A percentile compares a stretch with the other conserved stretches of the same genome.
Conservation (phyloP, 1,140 invertebrate species). For the Anastatus disparis region DNA sequence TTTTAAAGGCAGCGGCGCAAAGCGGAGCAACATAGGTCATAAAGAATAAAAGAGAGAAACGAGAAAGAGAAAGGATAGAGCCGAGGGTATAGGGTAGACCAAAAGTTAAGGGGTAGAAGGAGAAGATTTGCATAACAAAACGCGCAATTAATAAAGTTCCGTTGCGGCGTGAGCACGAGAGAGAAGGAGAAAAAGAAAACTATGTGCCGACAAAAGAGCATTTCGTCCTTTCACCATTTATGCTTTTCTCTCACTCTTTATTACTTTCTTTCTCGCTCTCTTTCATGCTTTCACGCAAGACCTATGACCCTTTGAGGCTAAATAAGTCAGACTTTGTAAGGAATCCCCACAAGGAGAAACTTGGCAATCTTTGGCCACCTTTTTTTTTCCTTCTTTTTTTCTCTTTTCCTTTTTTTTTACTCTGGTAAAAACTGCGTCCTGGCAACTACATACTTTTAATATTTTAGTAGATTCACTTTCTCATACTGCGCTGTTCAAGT, state of each 20-base stretch:
- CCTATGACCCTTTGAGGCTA: slow-evolving; percentile 49
- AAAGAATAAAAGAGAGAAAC: slow-evolving; percentile 34
- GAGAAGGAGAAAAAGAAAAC: too few relatives aligned
- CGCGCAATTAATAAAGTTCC: slow-evolving; percentile 67
- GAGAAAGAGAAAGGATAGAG: slow-evolving; percentile 40
- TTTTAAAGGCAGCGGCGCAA: slow-evolving; percentile 50
- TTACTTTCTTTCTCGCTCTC: background rate
- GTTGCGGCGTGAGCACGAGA: slow-evolving; percentile 45
- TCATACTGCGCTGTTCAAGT: too few relatives aligned
- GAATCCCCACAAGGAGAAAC: slow-evolving; percentile 56
- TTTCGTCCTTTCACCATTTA: slow-evolving; percentile 59
- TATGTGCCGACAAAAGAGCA: slow-evolving; percentile 63
- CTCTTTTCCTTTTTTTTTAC: slow-evolving; percentile 38
- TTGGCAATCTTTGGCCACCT: slow-evolving; percentile 51
- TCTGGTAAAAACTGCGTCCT: too few relatives aligned
- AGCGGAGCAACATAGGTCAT: slow-evolving; percentile 26
- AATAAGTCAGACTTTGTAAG: slow-evolving; percentile 63
- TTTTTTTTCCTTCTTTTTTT: slow-evolving; percentile 42
- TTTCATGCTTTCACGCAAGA: background rate
- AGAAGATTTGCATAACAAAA: slow-evolving; percentile 67
- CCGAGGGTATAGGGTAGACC: background rate
- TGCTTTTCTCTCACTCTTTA: too few relatives aligned
- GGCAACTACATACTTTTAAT: slow-evolving; percentile 33
- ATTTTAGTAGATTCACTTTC: slow-evolving; percentile 43
- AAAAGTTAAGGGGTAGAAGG: slow-evolving; percentile 43